Evolutionary conservation across 2,888 invertebrate genomes (phyloP).

Genomic region (Icerya purchasi): DNA sequence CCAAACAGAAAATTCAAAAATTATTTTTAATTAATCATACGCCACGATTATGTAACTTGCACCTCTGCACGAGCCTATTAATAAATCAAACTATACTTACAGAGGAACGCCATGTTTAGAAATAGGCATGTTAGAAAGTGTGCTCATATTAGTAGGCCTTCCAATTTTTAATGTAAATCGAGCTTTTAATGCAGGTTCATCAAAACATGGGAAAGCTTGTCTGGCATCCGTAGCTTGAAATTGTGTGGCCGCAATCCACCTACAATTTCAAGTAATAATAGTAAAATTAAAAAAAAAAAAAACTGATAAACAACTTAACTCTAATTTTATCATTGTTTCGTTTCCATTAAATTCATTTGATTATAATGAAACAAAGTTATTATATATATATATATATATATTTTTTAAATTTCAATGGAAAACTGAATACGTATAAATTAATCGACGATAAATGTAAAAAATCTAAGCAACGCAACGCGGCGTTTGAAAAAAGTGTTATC

Average conservation of each 20-base stretch:
- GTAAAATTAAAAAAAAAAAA: too few species aligned
- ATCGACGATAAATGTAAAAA: not conserved
- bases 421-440: not conserved
- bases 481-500: too few species aligned
- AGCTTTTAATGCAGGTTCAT: slow-evolving; percentile 73
- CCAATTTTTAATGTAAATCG: slow-evolving; percentile 49
- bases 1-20: too few species aligned
- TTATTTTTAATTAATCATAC: too few species aligned
- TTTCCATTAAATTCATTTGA: too few species aligned
- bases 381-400: not conserved
- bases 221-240: slow-evolving; percentile 67
- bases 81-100: too few species aligned
- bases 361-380: too few species aligned
- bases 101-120: slow-evolving; percentile 12
- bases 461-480: not conserved
- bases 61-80: too few species aligned
- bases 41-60: too few species aligned
- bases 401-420: not conserved
- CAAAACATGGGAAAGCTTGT: slow-evolving; percentile 74
- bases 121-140: slow-evolving; percentile 49
- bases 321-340: too few species aligned
- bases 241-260: slow-evolving; percentile 58
- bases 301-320: too few species aligned
- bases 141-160: slow-evolving; percentile 35
- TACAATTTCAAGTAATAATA: too few species aligned